Conservation (phyloP, 2,888 invertebrate genomes). For the Acleris cristana region DNA sequence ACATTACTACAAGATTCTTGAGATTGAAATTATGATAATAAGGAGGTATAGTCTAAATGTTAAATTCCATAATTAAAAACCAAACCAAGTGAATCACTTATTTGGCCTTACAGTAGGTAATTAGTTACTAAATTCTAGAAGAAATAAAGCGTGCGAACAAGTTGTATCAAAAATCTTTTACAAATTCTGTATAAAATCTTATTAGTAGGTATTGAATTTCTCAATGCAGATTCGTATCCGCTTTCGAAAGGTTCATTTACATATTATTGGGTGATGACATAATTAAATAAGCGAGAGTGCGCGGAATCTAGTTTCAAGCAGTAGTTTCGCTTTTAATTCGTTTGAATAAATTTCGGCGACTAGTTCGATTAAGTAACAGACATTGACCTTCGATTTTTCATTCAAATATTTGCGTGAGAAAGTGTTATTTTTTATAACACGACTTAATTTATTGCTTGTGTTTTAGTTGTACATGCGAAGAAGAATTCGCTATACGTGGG, state of each 20-base stretch:
- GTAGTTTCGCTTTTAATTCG: slow-evolving; percentile 48
- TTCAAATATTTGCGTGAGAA: slow-evolving; percentile 52
- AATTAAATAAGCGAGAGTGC: slow-evolving; percentile 39
- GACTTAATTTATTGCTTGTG: slow-evolving; percentile 9
- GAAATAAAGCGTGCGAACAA: neutral
- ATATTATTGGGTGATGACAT: slow-evolving; percentile 39
- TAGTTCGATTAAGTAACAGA: slow-evolving; percentile 48
- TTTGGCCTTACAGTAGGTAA: too few species aligned
- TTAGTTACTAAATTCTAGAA: neutral
- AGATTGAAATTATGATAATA: too few species aligned
- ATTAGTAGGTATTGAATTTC: slow-evolving; percentile 9
- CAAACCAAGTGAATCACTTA: too few species aligned
- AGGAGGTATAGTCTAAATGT: too few species aligned
- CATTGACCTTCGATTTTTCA: slow-evolving; percentile 58
- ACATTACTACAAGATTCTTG: too few species aligned
- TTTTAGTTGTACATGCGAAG: too few species aligned
- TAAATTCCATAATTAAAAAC: too few species aligned
- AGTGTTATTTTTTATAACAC: slow-evolving; percentile 42
- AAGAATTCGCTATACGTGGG: neutral
- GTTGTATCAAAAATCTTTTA: too few species aligned
- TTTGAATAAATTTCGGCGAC: slow-evolving; percentile 45
- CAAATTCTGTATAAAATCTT: neutral
- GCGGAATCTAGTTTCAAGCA: slow-evolving; percentile 47
- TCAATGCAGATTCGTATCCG: slow-evolving; percentile 32
- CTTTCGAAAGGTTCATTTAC: slow-evolving; percentile 41